Evolutionary conservation across 1,140 invertebrate species (phyloP), one percentile per base, ranked within the genome.

Genomic region (Melipona quadrifasciata): DNA sequence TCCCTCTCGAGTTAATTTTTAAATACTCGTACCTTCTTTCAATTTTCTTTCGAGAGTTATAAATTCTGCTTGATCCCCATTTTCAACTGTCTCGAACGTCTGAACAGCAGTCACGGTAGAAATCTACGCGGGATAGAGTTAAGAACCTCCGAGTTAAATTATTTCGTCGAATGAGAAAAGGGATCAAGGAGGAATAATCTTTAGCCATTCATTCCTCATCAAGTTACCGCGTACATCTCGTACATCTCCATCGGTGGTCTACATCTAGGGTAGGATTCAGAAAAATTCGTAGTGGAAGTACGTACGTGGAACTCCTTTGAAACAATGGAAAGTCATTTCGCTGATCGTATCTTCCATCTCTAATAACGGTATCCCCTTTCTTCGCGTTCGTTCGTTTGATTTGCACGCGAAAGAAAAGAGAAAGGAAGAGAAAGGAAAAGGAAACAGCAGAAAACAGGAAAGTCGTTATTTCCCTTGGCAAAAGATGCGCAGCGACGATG

Each of bases 271-370:
- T 19, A 47, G 24, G 64, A 39, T 71, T 71, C 16, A 79, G 27
- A n/a, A 47, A 55, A 51, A 53, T 34, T 24, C 27, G 6, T 21
- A 64, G n/a, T 47, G 31, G 17, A 57, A 47, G 39, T 47, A 47
- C 39, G 39, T 47, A 17, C n/a, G 27, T 27, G 8, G 34, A 31
- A n/a, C 14, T n/a, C n/a, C 19, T 24, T 34, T 68, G 77, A 55
- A 31, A 79, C 27, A 65, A 65, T 65, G 31, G 64, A 6, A 65
- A 58, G 75, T 65, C 17, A 65, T 65, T 68, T 68, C 51, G 51
- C 21, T 27, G 64, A 55, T 79, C 27, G 51, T 19, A 70, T 57
- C 51, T 67, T 51, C 53, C 19, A 27, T 80, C 24, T 73, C n/a
- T 53, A n/a, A 53, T 31, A 55, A 27, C 11, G 27, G 51, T 75